Base-by-base conservation (phyloP, 2,113 vertebrate species). In the Myocastor coypus region DNA sequence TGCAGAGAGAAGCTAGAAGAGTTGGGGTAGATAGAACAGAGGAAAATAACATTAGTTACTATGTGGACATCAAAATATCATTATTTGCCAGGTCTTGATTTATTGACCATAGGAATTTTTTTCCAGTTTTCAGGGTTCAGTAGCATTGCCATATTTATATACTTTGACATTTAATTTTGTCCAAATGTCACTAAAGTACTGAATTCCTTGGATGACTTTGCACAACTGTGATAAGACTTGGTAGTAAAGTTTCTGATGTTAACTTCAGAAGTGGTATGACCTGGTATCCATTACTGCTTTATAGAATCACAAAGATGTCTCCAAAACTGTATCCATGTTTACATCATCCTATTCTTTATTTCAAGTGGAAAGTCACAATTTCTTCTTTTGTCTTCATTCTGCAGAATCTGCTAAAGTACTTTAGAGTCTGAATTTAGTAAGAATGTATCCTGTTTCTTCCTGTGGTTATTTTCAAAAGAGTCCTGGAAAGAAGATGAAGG, bases 351-450 rank as follows among this genome's bases (percentile, higher is more conserved):
- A 93, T 78, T 50, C 73, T 61, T 95, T 89, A 91, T 94, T 95
- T 78, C 57, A 94, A 93, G 37, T 46, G 20, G 73, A 97, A 86
- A 30, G 59, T 92, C 95, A 94, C 66, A 69, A 84, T 95, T 96
- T 92, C 84, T 87, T 88, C 61, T 94, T 96, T 96, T 95, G 94
- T 96, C 73, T 97, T 96, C 82, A 88, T 11, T 59, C 64, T 80
- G 61, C 26, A 69, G 73, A 90, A 75, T 97, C 94, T 98, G 97
- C 50, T 92, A 97, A 97, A 98, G 82, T 97, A 97, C 96, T 98
- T 98, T 86, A 91, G 83, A 81, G 50, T 92, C 94, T 97, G 96
- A 86, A 95, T 96, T 87, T 78, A 64, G 78, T 87, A 87, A 84
- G n/a, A 93, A 20, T 88, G 71, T 95, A 95, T 95, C 90, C 89